phyloP scores from a whole-genome alignment of 23 tunicate species.

The Trididemnum clinides region DNA sequence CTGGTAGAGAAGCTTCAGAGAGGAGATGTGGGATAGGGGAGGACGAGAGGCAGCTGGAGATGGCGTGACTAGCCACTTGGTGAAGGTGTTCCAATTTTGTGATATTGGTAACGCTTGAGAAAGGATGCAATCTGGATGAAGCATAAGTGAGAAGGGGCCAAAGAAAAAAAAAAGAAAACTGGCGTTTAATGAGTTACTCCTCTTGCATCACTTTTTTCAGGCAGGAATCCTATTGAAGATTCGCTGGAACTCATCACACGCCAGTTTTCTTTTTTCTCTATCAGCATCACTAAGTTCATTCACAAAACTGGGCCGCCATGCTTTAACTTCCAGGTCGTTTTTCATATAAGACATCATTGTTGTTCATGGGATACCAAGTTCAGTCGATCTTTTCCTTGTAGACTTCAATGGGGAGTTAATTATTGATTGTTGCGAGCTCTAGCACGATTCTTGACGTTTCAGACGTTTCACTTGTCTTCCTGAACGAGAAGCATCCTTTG shows the following conservation, averaged over 20 bases:
- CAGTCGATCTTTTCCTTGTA: neutral
- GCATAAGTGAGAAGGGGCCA: no score
- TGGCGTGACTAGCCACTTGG: no score
- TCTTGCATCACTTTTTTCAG: neutral
- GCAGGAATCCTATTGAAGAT: neutral
- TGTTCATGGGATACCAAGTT: conserved; percentile 9
- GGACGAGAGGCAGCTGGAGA: no score
- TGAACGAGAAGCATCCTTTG: neutral
- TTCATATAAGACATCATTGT: neutral
- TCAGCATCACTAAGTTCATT: conserved; percentile 4
- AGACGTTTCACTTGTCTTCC: neutral
- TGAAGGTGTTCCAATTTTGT: no score
- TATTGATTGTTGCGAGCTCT: neutral
- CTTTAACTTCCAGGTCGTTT: neutral
- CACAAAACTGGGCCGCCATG: neutral
- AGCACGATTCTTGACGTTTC: neutral
- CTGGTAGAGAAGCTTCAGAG: no score
- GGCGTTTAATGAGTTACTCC: neutral
- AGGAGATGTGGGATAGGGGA: no score
- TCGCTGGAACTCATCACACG: conserved; percentile 1
- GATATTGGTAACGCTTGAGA: no score
- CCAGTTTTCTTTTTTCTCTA: neutral
- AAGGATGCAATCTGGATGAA: no score
- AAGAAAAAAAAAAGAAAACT: neutral
- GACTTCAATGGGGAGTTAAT: neutral